Percentiles rank a stretch among this genome's conserved stretches.
Evolutionary conservation across 2,113 vertebrate genomes (phyloP).

Genomic region (Penelope pileata): DNA sequence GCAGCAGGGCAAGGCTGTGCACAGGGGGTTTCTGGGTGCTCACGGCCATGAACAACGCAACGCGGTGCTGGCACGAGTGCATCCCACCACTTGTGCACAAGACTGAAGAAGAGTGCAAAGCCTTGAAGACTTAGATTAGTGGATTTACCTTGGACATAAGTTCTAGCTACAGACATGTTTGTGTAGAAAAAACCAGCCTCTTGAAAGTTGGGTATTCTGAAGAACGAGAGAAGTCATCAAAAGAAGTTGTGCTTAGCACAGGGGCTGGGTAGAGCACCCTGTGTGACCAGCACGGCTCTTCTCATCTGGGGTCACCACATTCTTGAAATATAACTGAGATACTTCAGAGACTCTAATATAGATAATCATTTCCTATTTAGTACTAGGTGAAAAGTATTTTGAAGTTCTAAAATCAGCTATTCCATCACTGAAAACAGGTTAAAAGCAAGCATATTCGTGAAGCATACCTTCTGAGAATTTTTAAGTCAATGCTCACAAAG

Average conservation of each 20-base stretch:
- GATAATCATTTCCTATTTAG: background rate
- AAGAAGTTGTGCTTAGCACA: background rate
- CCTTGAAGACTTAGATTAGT: background rate
- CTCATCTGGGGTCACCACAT: rapidly evolving
- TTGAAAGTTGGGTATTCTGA: background rate
- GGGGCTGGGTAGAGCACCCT: background rate
- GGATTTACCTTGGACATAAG: background rate
- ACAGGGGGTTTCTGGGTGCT: background rate
- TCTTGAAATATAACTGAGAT: background rate
- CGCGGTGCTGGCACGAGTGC: background rate
- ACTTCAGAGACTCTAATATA: background rate
- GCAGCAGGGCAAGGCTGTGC: background rate
- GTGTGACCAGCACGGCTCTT: background rate
- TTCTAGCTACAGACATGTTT: background rate
- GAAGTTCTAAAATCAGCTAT: background rate
- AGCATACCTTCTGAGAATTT: background rate
- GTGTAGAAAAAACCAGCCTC: background rate
- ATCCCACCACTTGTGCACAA: background rate
- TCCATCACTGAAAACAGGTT: background rate
- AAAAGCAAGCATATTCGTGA: background rate
- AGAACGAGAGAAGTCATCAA: background rate
- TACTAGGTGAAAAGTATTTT: background rate
- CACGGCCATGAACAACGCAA: background rate
- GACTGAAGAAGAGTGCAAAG: background rate
- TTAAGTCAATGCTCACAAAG: background rate